Evolutionary conservation across 2,888 invertebrate genomes (phyloP).

Genomic region (Disparrhopalites patrizii): DNA sequence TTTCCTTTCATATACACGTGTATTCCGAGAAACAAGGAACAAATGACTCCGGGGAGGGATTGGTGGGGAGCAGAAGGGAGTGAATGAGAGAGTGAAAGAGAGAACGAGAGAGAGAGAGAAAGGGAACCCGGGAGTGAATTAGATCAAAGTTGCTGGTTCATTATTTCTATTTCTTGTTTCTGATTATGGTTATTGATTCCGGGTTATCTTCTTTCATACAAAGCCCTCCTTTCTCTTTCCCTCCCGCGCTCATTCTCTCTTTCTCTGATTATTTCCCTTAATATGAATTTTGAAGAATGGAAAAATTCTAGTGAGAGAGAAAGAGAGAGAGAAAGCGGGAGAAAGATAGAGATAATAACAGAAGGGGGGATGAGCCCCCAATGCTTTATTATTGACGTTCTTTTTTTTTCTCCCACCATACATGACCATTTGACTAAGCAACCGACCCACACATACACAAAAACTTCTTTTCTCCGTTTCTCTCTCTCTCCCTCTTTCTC

Average conservation of each 20-base stretch:
- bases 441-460: slow-evolving; percentile 22
- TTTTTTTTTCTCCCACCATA: background rate
- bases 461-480: background rate
- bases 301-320: slow-evolving; percentile 5
- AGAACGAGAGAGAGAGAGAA: no score
- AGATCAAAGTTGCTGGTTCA: slow-evolving; percentile 26
- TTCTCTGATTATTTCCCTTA: slow-evolving; percentile 1
- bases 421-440: slow-evolving; percentile 15
- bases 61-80: no score
- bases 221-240: slow-evolving; percentile 1
- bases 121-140: no score
- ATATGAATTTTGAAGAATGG: slow-evolving; percentile 19
- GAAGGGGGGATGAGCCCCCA: background rate
- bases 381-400: no score
- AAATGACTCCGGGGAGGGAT: no score
- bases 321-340: no score
- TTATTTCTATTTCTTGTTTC: slow-evolving; percentile 23
- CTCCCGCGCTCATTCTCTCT: background rate
- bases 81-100: no score
- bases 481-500: background rate
- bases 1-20: no score
- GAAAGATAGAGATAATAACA: background rate
- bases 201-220: slow-evolving; percentile 23
- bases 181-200: slow-evolving; percentile 29
- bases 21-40: no score